Evolutionary conservation across 1,140 invertebrate species (phyloP).

Genomic region (Zaprionus africanus): DNA sequence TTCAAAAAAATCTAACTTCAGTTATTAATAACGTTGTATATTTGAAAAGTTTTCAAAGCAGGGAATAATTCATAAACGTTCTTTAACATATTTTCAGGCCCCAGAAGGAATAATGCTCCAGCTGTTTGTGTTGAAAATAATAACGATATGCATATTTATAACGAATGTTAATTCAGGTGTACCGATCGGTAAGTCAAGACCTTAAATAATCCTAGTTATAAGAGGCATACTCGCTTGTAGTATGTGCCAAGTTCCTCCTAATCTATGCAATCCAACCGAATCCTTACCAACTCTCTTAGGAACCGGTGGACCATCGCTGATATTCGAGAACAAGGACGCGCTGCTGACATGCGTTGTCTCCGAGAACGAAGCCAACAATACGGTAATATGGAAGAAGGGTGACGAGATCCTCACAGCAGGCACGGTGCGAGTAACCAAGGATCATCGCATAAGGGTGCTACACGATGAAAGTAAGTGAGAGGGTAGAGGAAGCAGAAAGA

Average conservation of each 20-base stretch:
- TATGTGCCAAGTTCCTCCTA: not conserved
- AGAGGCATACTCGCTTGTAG: not conserved
- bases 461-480: slow-evolving; percentile 88
- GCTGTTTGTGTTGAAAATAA: slow-evolving; percentile 65
- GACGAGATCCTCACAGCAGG: slow-evolving; percentile 90
- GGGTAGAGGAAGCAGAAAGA: not conserved
- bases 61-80: not conserved
- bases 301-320: slow-evolving; percentile 84
- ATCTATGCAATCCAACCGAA: not conserved
- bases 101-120: slow-evolving; percentile 82
- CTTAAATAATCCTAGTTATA: too few species aligned
- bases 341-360: slow-evolving; percentile 91
- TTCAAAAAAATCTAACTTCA: not conserved
- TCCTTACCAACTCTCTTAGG: slow-evolving; percentile 40
- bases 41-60: not conserved
- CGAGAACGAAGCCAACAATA: slow-evolving; percentile 87
- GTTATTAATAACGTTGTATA: not conserved
- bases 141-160: slow-evolving; percentile 79
- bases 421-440: slow-evolving; percentile 89
- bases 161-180: slow-evolving; percentile 79
- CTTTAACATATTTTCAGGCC: slow-evolving; percentile 44
- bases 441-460: slow-evolving; percentile 88
- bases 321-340: slow-evolving; percentile 89
- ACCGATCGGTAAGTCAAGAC: slow-evolving; percentile 72
- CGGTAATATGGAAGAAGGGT: slow-evolving; percentile 90